Conservation (phyloP, 2,888 invertebrate genomes). For the Zaprionus obscuricornis region DNA sequence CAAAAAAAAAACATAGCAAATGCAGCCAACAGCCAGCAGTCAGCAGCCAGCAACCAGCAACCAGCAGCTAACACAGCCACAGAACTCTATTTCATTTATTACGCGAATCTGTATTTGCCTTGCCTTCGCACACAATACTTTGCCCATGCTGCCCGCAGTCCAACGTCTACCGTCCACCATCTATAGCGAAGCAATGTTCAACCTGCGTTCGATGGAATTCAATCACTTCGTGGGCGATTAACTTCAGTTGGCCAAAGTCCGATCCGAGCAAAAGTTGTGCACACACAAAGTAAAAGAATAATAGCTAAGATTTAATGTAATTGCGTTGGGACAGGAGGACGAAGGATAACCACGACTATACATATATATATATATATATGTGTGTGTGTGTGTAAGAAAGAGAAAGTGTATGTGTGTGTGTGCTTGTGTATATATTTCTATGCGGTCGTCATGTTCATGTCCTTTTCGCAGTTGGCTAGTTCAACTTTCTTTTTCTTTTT, state of each 20-base stretch:
- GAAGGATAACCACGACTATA: no score
- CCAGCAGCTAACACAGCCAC: slow-evolving; percentile 47
- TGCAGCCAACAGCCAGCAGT: slow-evolving; percentile 50
- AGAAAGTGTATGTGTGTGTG: background rate
- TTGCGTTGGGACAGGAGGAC: slow-evolving; percentile 52
- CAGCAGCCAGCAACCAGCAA: slow-evolving; percentile 48
- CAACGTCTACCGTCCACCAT: background rate
- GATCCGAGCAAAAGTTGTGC: slow-evolving; percentile 55
- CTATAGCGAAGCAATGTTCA: slow-evolving; percentile 35
- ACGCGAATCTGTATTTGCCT: slow-evolving; percentile 31
- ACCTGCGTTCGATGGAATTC: slow-evolving; percentile 77
- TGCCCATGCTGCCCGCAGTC: background rate
- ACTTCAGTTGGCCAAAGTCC: slow-evolving; percentile 57
- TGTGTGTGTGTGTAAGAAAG: background rate
- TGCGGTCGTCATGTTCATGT: slow-evolving; percentile 63
- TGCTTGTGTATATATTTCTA: no score
- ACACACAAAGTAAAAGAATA: slow-evolving; percentile 72
- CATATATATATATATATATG: no score
- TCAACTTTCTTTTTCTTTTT: slow-evolving; percentile 35
- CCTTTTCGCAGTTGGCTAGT: slow-evolving; percentile 66
- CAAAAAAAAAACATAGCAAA: slow-evolving; percentile 34
- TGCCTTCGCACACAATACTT: background rate
- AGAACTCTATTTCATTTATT: slow-evolving; percentile 72
- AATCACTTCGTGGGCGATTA: slow-evolving; percentile 80
- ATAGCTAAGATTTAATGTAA: slow-evolving; percentile 77